These are phyloP conservation scores for Chroicocephalus ridibundus DNA, from an alignment of 2,113 vertebrate genomes.

Conservation along the genomic window DNA sequence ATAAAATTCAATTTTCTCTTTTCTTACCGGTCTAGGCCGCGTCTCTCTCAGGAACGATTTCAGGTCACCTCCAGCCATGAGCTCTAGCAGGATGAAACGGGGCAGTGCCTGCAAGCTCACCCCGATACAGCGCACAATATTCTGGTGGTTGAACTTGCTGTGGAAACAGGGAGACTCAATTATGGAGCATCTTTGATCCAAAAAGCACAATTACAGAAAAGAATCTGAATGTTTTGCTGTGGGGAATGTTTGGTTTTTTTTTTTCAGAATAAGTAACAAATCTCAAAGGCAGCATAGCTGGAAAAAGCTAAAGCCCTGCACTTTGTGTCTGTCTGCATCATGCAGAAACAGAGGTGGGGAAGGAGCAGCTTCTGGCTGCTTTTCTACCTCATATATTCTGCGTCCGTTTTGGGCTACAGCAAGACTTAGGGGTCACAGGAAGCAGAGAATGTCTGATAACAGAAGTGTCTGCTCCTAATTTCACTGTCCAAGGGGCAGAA, in stretches of 20 bases:
- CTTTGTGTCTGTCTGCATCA: background rate
- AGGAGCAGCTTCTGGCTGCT: background rate
- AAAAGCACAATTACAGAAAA: background rate
- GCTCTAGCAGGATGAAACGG: slow-evolving; percentile 94
- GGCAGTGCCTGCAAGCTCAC: slow-evolving; percentile 96
- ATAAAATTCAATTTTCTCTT: background rate
- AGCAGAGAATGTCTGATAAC: background rate
- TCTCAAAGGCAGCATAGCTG: background rate
- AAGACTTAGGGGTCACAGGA: background rate
- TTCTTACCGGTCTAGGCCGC: slow-evolving; percentile 90
- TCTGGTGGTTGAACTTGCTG: slow-evolving; percentile 99
- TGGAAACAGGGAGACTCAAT: background rate
- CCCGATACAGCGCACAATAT: slow-evolving; percentile 94
- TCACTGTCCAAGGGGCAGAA: background rate
- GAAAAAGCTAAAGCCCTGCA: background rate
- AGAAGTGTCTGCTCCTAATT: background rate
- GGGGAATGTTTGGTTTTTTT: too few relatives aligned
- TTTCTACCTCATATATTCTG: background rate
- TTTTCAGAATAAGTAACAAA: background rate
- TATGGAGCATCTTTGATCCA: background rate
- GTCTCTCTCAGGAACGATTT: slow-evolving; percentile 96
- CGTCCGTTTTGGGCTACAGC: background rate
- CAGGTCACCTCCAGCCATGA: slow-evolving; percentile 97
- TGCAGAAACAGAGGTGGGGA: background rate
- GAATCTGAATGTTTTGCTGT: background rate